Conservation (phyloP, 2,113 vertebrate species). For the Otis tarda region DNA sequence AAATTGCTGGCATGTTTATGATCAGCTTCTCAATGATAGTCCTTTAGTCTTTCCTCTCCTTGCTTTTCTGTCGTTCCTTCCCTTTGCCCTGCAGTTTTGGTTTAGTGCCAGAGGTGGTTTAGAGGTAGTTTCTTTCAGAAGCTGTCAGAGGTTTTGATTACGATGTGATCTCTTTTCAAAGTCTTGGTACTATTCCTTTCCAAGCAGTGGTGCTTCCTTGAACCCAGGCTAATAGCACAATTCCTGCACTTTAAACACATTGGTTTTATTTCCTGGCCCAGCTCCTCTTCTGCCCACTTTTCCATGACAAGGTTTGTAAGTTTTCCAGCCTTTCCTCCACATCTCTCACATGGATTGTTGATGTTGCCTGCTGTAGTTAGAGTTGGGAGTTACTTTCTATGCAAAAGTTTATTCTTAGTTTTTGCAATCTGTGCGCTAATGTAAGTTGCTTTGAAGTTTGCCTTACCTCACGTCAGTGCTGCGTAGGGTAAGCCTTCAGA, state of each 20-base stretch:
- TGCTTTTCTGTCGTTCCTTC: not conserved
- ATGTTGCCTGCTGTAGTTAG: not conserved
- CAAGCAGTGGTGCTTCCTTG: not conserved
- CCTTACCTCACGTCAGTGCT: not conserved
- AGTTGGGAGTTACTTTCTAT: not conserved
- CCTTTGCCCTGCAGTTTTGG: not conserved
- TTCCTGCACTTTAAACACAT: not conserved
- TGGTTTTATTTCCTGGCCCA: not conserved
- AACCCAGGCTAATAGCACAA: not conserved
- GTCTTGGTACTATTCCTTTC: not conserved
- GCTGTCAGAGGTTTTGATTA: not conserved
- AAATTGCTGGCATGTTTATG: not conserved
- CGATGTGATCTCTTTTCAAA: not conserved
- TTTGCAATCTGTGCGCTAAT: not conserved
- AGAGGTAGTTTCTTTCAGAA: not conserved
- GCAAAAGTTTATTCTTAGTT: not conserved
- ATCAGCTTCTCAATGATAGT: not conserved
- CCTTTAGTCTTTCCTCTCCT: not conserved
- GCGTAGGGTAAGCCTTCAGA: not conserved
- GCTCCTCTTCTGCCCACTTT: not conserved
- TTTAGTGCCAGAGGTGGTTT: not conserved
- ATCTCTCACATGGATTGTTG: not conserved
- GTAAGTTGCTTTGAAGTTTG: constrained; percentile 37
- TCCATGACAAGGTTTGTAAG: not conserved
- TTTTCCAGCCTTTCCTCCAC: not conserved